Base-by-base conservation (phyloP, 2,797 vertebrate genomes). In the Eidolon dupreanum region DNA sequence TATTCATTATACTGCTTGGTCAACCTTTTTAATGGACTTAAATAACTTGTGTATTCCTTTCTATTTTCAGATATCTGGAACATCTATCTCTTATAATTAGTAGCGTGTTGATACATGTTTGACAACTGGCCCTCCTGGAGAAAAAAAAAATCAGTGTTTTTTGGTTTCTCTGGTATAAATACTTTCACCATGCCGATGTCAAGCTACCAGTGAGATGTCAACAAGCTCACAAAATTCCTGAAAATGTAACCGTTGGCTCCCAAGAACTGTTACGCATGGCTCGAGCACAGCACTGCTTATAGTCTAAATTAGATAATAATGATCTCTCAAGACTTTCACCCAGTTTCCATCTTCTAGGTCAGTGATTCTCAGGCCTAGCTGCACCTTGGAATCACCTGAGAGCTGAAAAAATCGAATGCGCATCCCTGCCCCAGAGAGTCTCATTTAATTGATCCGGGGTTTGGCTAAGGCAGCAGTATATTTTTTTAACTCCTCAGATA, bases 121-220 rank as follows among this genome's bases (percentile, higher is more conserved):
- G 85, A 61, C 10, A 70, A 36, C 61, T 61, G 20, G 11, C 31
- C 63, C 24, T 84, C 22, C 12, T 26, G 57, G 24, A 59, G 63
- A 68, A 79, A 89, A 75, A 84, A 77, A 87, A 92, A 75, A 84
- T 74, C 83, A 84, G 73, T 53, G 38, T 8, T 85, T 90, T 28
- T 63, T 71, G 26, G 95, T 93, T 81, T 88, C 57, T 1, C 1
- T n/a, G 17, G 57, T 51, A 1, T 55, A 93, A 94, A 57, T 41
- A n/a, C 4, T 73, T 31, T 33, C 59, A 75, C 3, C 6, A 8
- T 26, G 10, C 41, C 7, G 13, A 78, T 49, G 36, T 81, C 26
- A 86, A 43, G 36, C 55, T 55, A 61, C 49, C n/a, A 20, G 16
- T 6, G 26, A 68, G 53, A 43, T 41, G 28, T 31, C 70, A 70